Base-by-base conservation (phyloP, 2,888 invertebrate species). In the Agrochola litura region DNA sequence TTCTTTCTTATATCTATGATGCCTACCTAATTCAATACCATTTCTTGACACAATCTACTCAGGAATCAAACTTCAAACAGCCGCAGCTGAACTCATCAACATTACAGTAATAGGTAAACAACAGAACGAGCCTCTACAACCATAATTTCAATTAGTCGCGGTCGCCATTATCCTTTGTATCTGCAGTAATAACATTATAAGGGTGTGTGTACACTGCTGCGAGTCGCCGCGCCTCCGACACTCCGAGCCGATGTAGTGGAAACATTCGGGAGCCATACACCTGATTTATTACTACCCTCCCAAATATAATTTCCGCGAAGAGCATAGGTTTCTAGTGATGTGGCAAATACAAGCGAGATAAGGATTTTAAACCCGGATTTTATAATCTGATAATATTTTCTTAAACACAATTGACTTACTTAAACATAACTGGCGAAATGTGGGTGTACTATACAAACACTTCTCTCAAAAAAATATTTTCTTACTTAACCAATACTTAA, bases 231-330 rank as follows among this genome's bases (percentile, higher is more conserved):
- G 66, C 69, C 49, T 8, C 1, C 43, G 46, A 30, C 9, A 16
- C 37, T n/a, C 25, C 52, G 19, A 68, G 73, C 69, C 84, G 71
- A 78, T 88, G 83, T 83, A 83, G 73, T 86, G 85, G 82, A 86
- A 86, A 84, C 80, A 65, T 80, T 79, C 83, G 76, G 89, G 83
- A 81, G 81, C 82, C 79, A 83, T 84, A 82, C 81, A n/a, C 58
- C 77, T 86, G 89, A 89, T 89, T 88, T 89, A 89, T 84, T 76
- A 71, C 78, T 68, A 69, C 77, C 82, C 77, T 79, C 69, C 73
- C 82, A 72, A 80, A 87, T 89, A 87, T 89, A 80, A 88, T 89
- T 79, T 78, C 79, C 77, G 79, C 65, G 77, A 81, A 69, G 85
- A 85, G 76, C 86, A 82, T 87, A 83, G 83, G 85, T 83, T 77